Evolutionary conservation across 2,888 invertebrate species (phyloP).

Genomic region (Pemphredon lugubris): DNA sequence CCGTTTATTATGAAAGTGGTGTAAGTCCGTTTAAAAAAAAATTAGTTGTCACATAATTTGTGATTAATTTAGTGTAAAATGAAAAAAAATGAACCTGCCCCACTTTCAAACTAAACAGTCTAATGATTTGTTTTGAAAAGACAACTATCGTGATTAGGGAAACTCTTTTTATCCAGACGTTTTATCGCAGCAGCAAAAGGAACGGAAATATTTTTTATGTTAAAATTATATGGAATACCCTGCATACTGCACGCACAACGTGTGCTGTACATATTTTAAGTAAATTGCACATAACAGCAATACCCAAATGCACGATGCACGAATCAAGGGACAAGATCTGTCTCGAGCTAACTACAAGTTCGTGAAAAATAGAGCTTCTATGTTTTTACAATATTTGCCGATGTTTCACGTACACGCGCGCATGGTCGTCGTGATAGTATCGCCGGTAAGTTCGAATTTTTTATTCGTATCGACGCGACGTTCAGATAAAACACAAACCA

Average conservation of each 20-base stretch:
- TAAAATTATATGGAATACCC: neutral
- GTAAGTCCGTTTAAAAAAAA: too few relatives aligned
- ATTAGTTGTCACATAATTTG: too few relatives aligned
- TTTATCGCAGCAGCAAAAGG: too few relatives aligned
- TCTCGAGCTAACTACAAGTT: too few relatives aligned
- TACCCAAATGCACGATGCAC: slow-evolving; percentile 14
- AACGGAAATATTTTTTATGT: neutral
- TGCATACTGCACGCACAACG: neutral
- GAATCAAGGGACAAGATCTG: slow-evolving; percentile 4
- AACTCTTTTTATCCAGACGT: too few relatives aligned
- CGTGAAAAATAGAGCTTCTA: too few relatives aligned
- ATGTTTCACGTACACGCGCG: slow-evolving; percentile 5
- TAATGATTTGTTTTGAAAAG: too few relatives aligned
- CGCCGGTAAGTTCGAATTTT: slow-evolving; percentile 32
- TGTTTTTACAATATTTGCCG: slow-evolving; percentile 15
- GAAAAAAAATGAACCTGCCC: too few relatives aligned
- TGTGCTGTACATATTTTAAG: slow-evolving; percentile 1
- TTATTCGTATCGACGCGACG: slow-evolving; percentile 7
- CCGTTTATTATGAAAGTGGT: too few relatives aligned
- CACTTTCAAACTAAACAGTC: too few relatives aligned
- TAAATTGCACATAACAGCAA: slow-evolving; percentile 20
- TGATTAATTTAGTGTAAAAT: too few relatives aligned
- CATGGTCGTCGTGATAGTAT: slow-evolving; percentile 9
- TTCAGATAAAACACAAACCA: slow-evolving; percentile 11
- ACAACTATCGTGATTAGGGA: too few relatives aligned